Conservation (phyloP, 2,113 vertebrate genomes). For the Podocnemis expansa region DNA sequence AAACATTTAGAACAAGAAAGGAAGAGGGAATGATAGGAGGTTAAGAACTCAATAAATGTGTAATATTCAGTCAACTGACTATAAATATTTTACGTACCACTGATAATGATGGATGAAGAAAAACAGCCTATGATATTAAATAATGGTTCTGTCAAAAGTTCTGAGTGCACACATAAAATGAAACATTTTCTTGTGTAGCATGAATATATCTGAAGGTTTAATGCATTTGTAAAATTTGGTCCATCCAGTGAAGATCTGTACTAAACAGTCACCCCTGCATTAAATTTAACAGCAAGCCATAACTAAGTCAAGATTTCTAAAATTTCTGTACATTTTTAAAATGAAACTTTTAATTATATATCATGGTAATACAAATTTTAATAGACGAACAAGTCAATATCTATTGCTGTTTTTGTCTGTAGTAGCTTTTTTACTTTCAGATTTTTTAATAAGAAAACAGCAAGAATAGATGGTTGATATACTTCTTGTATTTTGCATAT, state of each 20-base stretch:
- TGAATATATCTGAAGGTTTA: neutral
- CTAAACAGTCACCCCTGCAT: fast-evolving
- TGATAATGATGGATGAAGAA: conserved; percentile 17
- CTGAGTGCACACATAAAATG: neutral
- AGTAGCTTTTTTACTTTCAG: neutral
- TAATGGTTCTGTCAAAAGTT: conserved; percentile 12
- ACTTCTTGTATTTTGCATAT: neutral
- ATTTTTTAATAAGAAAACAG: neutral
- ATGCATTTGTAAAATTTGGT: neutral
- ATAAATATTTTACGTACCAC: conserved; percentile 39
- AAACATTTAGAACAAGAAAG: conserved; percentile 38
- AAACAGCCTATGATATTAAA: neutral
- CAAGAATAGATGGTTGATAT: neutral
- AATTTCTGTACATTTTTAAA: neutral
- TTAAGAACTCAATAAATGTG: conserved; percentile 47
- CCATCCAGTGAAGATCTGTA: neutral
- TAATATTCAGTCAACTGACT: conserved; percentile 10
- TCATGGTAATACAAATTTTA: neutral
- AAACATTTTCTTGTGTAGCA: neutral
- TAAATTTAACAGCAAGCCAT: neutral
- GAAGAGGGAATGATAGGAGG: neutral
- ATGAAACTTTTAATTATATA: neutral
- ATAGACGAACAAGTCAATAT: neutral
- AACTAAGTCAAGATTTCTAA: neutral
- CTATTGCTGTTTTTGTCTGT: neutral